Percentiles rank a stretch among this genome's conserved stretches.
Evolutionary conservation across 2,797 vertebrate genomes (phyloP).

Genomic region (Leptatherina wallacei): DNA sequence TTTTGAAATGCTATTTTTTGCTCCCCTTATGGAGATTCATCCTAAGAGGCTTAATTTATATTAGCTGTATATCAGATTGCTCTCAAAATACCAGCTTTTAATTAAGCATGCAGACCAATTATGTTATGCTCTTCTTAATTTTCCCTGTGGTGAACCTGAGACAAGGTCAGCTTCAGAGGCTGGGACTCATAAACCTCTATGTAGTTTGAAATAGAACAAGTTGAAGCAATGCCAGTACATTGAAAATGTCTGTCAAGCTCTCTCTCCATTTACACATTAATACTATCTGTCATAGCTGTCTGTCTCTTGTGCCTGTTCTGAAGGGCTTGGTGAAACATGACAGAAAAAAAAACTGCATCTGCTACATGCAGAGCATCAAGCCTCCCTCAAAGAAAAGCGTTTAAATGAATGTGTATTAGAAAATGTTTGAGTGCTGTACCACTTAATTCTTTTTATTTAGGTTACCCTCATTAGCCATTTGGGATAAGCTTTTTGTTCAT

Average conservation of each 20-base stretch:
- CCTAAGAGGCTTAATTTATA: conserved; percentile 74
- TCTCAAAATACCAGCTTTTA: conserved; percentile 71
- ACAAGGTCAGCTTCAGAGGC: conserved; percentile 53
- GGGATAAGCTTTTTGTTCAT: not conserved
- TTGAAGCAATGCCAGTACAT: conserved; percentile 5
- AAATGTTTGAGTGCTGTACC: not conserved
- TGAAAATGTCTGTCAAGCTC: conserved; percentile 17
- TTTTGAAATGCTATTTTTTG: conserved; percentile 66
- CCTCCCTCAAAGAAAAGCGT: not conserved
- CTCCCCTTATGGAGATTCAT: conserved; percentile 58
- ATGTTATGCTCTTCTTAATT: conserved; percentile 51
- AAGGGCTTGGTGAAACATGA: not conserved
- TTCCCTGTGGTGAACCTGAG: conserved; percentile 52
- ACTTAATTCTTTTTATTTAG: not conserved
- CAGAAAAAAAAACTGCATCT: not conserved
- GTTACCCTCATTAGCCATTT: not conserved
- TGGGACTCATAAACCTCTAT: conserved; percentile 9
- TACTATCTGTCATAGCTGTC: not conserved
- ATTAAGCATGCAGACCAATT: conserved; percentile 70
- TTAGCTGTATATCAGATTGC: conserved; percentile 68
- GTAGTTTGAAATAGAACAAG: conserved; percentile 16
- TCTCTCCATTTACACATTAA: not conserved
- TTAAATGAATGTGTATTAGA: not conserved
- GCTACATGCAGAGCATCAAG: not conserved
- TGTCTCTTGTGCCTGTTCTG: not conserved